Conservation (phyloP, 2,113 vertebrate species). For the Vanacampus margaritifer region DNA sequence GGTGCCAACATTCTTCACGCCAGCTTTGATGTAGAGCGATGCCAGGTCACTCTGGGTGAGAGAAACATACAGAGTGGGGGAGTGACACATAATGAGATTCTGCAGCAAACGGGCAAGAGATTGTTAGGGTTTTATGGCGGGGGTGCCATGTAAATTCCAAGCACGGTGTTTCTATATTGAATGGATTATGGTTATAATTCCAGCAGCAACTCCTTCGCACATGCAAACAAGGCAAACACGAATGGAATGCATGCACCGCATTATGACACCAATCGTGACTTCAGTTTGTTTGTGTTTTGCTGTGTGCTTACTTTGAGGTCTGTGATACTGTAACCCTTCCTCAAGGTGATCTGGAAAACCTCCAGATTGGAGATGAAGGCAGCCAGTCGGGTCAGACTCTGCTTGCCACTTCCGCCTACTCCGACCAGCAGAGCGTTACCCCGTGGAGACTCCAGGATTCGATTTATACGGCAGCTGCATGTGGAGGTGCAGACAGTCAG, state of each 20-base stretch:
- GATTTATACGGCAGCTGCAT: conserved; percentile 87
- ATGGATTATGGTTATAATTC: conserved; percentile 2
- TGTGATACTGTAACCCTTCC: conserved; percentile 81
- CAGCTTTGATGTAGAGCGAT: conserved; percentile 83
- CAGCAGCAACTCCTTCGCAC: neutral
- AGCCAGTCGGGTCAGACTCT: conserved; percentile 92
- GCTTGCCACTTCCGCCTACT: conserved; percentile 92
- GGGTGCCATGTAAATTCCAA: conserved; percentile 11
- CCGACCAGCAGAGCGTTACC: conserved; percentile 90
- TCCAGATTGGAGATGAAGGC: conserved; percentile 91
- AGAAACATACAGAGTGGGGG: conserved; percentile 9
- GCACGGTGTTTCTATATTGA: neutral
- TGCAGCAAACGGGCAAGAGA: conserved; percentile 5
- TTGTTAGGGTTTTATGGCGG: neutral
- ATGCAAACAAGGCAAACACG: neutral
- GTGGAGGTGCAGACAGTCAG: conserved; percentile 38
- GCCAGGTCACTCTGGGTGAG: conserved; percentile 71
- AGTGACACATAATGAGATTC: conserved; percentile 28
- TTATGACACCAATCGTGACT: neutral
- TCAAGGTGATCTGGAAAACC: conserved; percentile 92
- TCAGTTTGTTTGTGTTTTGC: conserved; percentile 1
- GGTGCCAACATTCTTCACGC: conserved; percentile 83
- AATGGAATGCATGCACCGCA: neutral
- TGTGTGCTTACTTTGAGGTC: conserved; percentile 84
- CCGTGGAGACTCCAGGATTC: conserved; percentile 86